Base-by-base conservation (phyloP, 2,888 invertebrate genomes). In the Drosophila falleni region DNA sequence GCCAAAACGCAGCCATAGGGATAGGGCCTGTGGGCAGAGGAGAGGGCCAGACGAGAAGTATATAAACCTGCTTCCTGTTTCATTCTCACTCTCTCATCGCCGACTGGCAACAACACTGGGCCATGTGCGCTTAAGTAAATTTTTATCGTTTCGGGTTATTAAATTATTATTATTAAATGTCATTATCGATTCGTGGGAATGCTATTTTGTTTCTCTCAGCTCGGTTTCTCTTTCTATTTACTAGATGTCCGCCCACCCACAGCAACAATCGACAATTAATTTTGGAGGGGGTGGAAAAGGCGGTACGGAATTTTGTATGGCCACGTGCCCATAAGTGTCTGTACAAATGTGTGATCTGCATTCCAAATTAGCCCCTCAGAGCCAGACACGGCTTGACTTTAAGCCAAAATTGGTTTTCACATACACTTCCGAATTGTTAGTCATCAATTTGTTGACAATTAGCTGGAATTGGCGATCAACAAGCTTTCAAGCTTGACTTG, bases 111-210 rank as follows among this genome's bases (percentile, higher is more conserved):
- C 61, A 61, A 55, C 61, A 61, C 54, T 72, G 59, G 39, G 53
- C 61, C 49, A 73, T 61, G 69, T 64, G 51, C 69, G 50, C 69
- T 49, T 67, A 72, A 88, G 63, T 82, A 75, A 70, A 68, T 61
- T 82, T 80, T 76, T 80, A 80, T 82, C 80, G 80, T 71, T 73
- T 42, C 58, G 71, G 44, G 42, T 71, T 87, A 81, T 89, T 82
- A 79, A 80, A 79, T 74, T 62, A 76, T 82, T 65, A 79, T 82
- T 80, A 79, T 82, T 74, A 77, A 87, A 89, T 89, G 71, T 75
- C 80, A 84, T 78, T 89, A 86, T 87, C 85, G 89, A 84, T 84
- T 86, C 74, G 89, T 86, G 85, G 79, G 89, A 85, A 89, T 87
- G 77, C 76, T 71, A 23, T 71, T 26, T 55, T 46, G n/a, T 26